These are phyloP conservation scores for Laticauda laticaudata DNA, from an alignment of 2,113 vertebrate genomes.

Conservation along the genomic window DNA sequence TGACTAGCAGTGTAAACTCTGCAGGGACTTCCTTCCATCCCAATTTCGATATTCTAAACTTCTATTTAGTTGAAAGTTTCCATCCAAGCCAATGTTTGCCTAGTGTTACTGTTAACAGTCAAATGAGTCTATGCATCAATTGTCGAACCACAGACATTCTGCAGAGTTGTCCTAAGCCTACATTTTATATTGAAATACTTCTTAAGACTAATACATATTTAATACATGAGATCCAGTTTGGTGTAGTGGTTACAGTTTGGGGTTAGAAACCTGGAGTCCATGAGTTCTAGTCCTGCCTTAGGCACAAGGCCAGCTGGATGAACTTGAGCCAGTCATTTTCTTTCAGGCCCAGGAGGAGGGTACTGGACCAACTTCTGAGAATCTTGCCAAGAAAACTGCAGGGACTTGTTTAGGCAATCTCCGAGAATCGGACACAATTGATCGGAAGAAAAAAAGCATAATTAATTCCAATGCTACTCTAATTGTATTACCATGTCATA, in stretches of 20 bases:
- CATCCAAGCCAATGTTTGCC: neutral
- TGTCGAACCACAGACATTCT: no score
- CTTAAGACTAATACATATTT: neutral
- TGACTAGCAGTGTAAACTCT: no score
- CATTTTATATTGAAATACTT: neutral
- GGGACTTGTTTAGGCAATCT: neutral
- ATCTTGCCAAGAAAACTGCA: neutral
- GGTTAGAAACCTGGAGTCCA: neutral
- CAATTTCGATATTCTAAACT: neutral
- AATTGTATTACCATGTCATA: neutral
- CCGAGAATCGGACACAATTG: neutral
- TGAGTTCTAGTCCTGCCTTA: neutral
- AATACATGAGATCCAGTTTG: neutral
- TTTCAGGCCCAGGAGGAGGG: neutral
- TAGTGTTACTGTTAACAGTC: neutral
- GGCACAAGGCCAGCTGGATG: neutral
- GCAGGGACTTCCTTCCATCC: no score
- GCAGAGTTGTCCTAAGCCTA: neutral
- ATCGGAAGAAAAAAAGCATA: neutral
- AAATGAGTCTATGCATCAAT: neutral
- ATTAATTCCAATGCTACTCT: neutral
- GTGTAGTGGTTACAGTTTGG: neutral
- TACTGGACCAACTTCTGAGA: neutral
- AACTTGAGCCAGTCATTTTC: neutral
- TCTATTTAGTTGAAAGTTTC: neutral